Evolutionary conservation across 2,797 vertebrate genomes (phyloP), one percentile per base, ranked within the genome.

Genomic region (Labeo calbasu): DNA sequence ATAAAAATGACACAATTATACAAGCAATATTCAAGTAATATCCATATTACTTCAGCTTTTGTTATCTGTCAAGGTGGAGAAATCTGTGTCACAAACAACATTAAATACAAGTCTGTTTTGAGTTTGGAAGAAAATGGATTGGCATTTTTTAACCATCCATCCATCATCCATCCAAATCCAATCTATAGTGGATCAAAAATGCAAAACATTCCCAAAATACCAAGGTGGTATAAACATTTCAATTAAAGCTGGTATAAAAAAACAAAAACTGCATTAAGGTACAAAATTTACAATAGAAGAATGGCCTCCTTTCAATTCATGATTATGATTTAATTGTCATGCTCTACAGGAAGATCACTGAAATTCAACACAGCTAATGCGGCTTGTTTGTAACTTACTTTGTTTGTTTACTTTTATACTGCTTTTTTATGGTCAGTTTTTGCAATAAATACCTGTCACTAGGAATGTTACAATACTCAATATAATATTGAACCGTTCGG

Each of bases 141-240:
- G 28, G 32, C 68, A 36, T 69, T 65, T 87, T 93, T 93, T 92
- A 94, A 91, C 90, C 93, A 93, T 93, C 92, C 91, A 92, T 88
- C 78, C 85, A 92, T 89, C 93, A 93, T 93, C 92, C 91, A 92
- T 88, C 78, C 85, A 92, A 94, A 94, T 94, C 91, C 91, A 93
- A 91, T 92, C 89, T 88, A 91, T 51, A 90, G 87, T 90, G 88
- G 88, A 93, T 92, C 87, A 92, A 92, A 92, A 91, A 84, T 21
- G 82, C 72, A 86, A 84, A 68, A 71, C 77, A 85, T 71, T 77
- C 51, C 28, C 70, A 66, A 77, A 6, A 15, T 46, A 89, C 86
- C 88, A 90, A 92, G 91, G 71, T 28, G 25, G 13, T 63, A 28
- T 2, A 21, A 40, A 69, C 11, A n/a, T 69, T 43, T 69, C 2